phyloP scores from a whole-genome alignment of 2,888 invertebrate species.

The Harmothoe impar region DNA sequence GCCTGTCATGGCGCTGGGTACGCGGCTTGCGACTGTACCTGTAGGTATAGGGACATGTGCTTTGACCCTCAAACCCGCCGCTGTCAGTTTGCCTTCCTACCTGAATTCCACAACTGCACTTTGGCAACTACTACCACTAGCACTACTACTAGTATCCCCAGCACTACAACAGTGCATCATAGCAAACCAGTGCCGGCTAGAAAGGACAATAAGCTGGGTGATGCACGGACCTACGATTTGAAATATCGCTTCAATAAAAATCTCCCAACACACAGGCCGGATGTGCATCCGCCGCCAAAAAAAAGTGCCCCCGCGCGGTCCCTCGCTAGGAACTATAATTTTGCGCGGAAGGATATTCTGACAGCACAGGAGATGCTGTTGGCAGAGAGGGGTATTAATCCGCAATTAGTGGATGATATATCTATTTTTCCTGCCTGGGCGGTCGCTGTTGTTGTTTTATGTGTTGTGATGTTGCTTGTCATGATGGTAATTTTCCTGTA shows the following conservation, averaged over 20 bases:
- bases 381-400: constrained; percentile 3
- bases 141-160: background rate
- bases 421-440: constrained; percentile 64
- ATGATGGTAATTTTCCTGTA: constrained; percentile 59
- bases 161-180: background rate
- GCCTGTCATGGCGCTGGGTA: constrained; percentile 38
- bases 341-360: constrained; percentile 32
- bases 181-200: background rate
- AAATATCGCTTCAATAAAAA: constrained; percentile 21
- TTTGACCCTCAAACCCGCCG: background rate
- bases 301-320: background rate
- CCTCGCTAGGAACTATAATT: constrained; percentile 14
- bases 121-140: background rate
- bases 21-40: constrained; percentile 57
- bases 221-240: background rate
- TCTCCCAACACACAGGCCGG: background rate
- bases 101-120: constrained; percentile 35
- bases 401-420: constrained; percentile 35
- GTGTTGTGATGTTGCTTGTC: constrained; percentile 61
- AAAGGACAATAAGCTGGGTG: background rate
- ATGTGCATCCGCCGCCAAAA: background rate
- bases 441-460: constrained; percentile 60
- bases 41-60: constrained; percentile 56
- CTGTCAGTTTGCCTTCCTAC: constrained; percentile 48
- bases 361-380: constrained; percentile 47